Evolutionary conservation across 2,797 vertebrate species (phyloP).

Genomic region (Eulemur rubriventer): DNA sequence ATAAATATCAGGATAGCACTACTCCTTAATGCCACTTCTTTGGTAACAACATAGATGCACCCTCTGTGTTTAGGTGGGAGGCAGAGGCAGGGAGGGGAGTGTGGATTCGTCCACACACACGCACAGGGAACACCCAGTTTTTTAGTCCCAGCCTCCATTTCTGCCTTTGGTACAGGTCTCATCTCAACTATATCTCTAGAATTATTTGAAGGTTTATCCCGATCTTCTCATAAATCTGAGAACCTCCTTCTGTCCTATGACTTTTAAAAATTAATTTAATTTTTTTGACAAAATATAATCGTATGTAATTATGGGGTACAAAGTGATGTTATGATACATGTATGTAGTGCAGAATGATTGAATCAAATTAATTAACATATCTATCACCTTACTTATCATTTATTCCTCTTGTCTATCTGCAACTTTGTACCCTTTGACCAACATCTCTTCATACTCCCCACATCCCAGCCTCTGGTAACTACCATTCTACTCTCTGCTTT

Average conservation of each 20-base stretch:
- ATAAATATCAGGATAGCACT: neutral
- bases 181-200: neutral
- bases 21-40: accelerated
- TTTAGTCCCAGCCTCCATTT: accelerated
- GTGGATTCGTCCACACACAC: accelerated
- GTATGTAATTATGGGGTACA: neutral
- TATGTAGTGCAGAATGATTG: neutral
- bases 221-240: neutral
- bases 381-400: neutral
- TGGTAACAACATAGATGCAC: neutral
- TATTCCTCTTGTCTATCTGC: neutral
- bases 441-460: accelerated
- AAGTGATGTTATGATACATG: neutral
- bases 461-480: neutral
- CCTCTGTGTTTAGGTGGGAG: neutral
- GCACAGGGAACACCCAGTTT: neutral
- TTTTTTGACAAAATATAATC: neutral
- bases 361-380: too few relatives aligned
- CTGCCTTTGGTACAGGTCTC: neutral
- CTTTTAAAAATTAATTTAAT: neutral
- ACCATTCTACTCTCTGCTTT: neutral
- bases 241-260: neutral
- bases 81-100: neutral
- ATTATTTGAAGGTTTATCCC: neutral
- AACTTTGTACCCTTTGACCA: neutral